Conservation (phyloP, 1,140 invertebrate genomes). For the Drosophila prosaltans region DNA sequence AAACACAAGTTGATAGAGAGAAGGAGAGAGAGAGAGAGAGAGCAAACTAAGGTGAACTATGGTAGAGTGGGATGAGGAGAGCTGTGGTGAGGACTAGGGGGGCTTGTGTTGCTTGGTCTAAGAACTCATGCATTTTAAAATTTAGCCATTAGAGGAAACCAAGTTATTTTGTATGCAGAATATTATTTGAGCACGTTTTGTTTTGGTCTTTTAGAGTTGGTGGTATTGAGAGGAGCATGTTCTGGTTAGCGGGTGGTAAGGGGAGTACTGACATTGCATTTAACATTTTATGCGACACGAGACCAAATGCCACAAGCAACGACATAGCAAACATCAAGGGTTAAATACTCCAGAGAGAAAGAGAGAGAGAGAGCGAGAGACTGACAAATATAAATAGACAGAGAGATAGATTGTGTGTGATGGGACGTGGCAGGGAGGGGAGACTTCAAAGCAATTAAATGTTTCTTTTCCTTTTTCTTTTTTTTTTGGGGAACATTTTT, state of each 20-base stretch:
- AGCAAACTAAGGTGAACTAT: slow-evolving; percentile 1
- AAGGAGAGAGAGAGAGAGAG: not conserved
- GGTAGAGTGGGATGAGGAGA: not conserved
- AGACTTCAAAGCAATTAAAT: slow-evolving; percentile 63
- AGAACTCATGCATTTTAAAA: slow-evolving; percentile 76
- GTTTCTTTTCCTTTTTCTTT: slow-evolving; percentile 12
- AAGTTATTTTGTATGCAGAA: slow-evolving; percentile 73
- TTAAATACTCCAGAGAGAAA: slow-evolving; percentile 15
- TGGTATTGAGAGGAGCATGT: not conserved
- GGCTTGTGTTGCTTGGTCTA: not conserved
- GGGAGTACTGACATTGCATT: slow-evolving; percentile 62
- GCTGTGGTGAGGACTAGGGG: not conserved
- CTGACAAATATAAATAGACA: not conserved
- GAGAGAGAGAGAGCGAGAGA: not conserved
- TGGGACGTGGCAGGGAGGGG: not conserved
- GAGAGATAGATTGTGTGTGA: not conserved
- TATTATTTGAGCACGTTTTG: slow-evolving; percentile 69
- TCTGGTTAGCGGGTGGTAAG: too few species aligned
- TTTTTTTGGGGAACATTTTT: slow-evolving; percentile 35
- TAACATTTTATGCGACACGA: slow-evolving; percentile 51
- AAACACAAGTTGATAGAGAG: slow-evolving; percentile 48
- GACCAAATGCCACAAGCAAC: slow-evolving; percentile 10
- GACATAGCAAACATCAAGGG: slow-evolving; percentile 22
- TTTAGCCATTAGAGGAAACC: slow-evolving; percentile 72
- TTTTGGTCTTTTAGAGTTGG: not conserved